Evolutionary conservation across 2,797 vertebrate genomes (phyloP), one percentile per base, ranked within the genome.

Genomic region (Anguilla megastoma): DNA sequence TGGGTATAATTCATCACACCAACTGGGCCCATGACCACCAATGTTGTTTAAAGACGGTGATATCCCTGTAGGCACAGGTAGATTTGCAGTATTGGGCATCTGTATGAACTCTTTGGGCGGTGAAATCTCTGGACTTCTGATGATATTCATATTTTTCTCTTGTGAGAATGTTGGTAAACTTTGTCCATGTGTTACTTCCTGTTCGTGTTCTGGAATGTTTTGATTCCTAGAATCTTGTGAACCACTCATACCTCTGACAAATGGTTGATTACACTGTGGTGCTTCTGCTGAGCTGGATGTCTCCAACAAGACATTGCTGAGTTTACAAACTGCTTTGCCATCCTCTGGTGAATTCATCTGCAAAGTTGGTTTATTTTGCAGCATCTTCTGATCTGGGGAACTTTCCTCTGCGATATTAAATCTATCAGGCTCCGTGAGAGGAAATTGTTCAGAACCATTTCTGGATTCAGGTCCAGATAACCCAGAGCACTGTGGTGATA

Each of bases 151-250:
- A 88, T 91, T 87, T 2, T 76, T 71, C 21, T 90, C 48, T 48
- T 86, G 86, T 88, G 36, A 52, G 79, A 50, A 50, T 50, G 86
- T n/a, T 89, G 63, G 85, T 85, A 90, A 87, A 41, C 0, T 41
- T 5, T 80, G 33, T 7, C 16, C 76, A 45, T 21, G 76, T 83
- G n/a, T 60, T 87, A 79, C 27, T 71, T 66, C 86, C 60, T 88
- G 66, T 76, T 86, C 86, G 74, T 88, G 90, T 87, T 84, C 84
- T 87, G 9, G 85, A 85, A 91, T 82, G 74, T 87, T 33, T 60
- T 86, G 71, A 63, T 27, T 24, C 85, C 84, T 80, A 56, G 10
- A 85, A 86, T 82, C 86, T 74, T 85, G 82, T 74, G 76, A 90
- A 86, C 24, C 41, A 58, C 82, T 88, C 87, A 48, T 36, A 80